Base-by-base conservation (phyloP, 2,797 vertebrate genomes). In the Rhinatrema bivittatum region DNA sequence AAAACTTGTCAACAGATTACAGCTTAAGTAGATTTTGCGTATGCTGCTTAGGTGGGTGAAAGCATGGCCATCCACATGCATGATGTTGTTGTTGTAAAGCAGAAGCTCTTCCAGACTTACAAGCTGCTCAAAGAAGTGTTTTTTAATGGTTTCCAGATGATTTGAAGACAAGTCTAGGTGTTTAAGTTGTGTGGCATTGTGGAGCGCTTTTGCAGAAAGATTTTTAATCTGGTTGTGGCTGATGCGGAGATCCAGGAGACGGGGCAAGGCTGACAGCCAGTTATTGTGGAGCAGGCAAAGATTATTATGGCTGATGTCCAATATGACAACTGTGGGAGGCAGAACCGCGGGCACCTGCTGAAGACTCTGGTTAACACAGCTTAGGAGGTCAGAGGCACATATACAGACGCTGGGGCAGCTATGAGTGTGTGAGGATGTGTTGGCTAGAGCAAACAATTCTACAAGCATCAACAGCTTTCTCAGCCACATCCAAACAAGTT, bases 161-260 rank as follows among this genome's bases (percentile, higher is more conserved):
- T 98, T 98, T 56, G 89, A 94, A 2, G 94, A 98, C 31, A 98
- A 70, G 62, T 98, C 95, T 8, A 98, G 84, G 56, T 87, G 80
- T 20, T 65, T 57, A 25, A 98, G 81, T 42, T 60, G 49, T 29
- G 79, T 85, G 50, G 81, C 81, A 17, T 95, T 94, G 13, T 53
- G 60, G 53, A 98, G 94, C 1, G 81, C 74, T 8, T 73, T 72
- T 0, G 7, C 71, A 5, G 70, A 55, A 9, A 98, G 73, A 1
- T 29, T 16, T 0, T 29, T 52, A 20, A 98, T 62, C 12, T 50
- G 56, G 46, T 97, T 97, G 78, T 95, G 88, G 5, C 78, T 71
- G 16, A 98, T 55, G 12, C 78, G 70, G 19, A 98, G 59, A 1
- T 71, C 70, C 21, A 75, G 76, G 20, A 98, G 65, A 10, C 78